These are phyloP conservation scores for Sinhomidia bicolor DNA, from an alignment of 2,888 invertebrate genomes.

Conservation along the genomic window DNA sequence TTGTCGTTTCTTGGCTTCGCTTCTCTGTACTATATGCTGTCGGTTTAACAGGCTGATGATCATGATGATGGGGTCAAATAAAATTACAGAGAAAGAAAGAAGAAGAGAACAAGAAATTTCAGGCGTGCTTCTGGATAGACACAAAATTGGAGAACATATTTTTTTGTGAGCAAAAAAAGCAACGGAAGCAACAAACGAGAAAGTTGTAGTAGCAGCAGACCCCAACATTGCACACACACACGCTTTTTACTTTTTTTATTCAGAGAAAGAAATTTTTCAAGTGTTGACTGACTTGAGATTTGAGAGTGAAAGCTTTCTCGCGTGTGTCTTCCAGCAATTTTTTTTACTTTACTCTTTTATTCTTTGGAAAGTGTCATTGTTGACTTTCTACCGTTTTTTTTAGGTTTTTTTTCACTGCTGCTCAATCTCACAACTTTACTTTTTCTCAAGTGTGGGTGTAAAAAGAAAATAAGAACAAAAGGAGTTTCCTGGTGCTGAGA, in stretches of 20 bases:
- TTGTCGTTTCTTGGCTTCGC: not conserved
- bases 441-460: not conserved
- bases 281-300: slow-evolving; percentile 39
- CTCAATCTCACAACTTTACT: too few relatives aligned
- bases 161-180: not conserved
- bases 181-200: too few relatives aligned
- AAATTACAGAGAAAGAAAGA: slow-evolving; percentile 56
- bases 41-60: not conserved
- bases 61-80: slow-evolving; percentile 67
- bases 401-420: too few relatives aligned
- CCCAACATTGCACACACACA: too few relatives aligned
- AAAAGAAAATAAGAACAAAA: not conserved
- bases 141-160: not conserved
- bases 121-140: not conserved
- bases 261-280: not conserved
- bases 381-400: slow-evolving; percentile 9
- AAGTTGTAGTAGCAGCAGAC: too few relatives aligned
- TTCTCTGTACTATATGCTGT: not conserved
- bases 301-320: slow-evolving; percentile 21
- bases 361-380: slow-evolving; percentile 25
- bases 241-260: not conserved
- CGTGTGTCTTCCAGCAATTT: slow-evolving; percentile 23
- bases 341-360: not conserved
- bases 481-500: not conserved
- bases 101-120: slow-evolving; percentile 17